Evolutionary conservation across 1,140 invertebrate species (phyloP).

Genomic region (Stenopsyche tienmushanensis): DNA sequence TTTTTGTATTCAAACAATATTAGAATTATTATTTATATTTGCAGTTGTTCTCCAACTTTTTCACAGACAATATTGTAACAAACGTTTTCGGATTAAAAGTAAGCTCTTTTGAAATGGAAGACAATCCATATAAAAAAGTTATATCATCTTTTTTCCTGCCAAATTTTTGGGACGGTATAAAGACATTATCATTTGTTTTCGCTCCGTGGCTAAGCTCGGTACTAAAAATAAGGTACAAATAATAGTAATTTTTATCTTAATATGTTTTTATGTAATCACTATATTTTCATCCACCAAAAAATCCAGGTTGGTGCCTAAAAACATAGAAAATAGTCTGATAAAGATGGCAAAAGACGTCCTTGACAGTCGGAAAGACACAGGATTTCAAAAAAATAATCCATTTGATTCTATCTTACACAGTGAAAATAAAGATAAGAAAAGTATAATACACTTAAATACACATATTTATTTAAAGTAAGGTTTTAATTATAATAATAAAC

Average conservation of each 20-base stretch:
- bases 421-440: not conserved
- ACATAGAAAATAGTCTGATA: conserved; percentile 5
- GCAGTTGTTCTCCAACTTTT: conserved; percentile 3
- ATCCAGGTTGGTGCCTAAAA: conserved; percentile 21
- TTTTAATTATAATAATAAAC: conserved; percentile 2
- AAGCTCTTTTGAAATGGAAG: conserved; percentile 10
- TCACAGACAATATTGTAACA: conserved; percentile 5
- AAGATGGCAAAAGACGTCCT: conserved; percentile 13
- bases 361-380: conserved; percentile 8
- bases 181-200: not conserved
- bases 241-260: not conserved
- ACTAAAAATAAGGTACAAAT: conserved; percentile 15
- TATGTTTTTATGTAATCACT: not conserved
- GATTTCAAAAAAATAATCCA: conserved; percentile 19
- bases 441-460: not conserved
- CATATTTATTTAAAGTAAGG: conserved; percentile 5
- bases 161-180: conserved; percentile 1
- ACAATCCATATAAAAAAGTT: conserved; percentile 7
- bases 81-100: not conserved
- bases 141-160: conserved; percentile 1
- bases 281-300: not conserved
- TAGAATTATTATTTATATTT: conserved; percentile 1
- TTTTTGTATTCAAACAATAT: not conserved
- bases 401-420: conserved; percentile 2
- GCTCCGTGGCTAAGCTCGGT: not conserved